phyloP scores from a whole-genome alignment of 2,113 vertebrate species.

The Tetraodon nigroviridis region DNA sequence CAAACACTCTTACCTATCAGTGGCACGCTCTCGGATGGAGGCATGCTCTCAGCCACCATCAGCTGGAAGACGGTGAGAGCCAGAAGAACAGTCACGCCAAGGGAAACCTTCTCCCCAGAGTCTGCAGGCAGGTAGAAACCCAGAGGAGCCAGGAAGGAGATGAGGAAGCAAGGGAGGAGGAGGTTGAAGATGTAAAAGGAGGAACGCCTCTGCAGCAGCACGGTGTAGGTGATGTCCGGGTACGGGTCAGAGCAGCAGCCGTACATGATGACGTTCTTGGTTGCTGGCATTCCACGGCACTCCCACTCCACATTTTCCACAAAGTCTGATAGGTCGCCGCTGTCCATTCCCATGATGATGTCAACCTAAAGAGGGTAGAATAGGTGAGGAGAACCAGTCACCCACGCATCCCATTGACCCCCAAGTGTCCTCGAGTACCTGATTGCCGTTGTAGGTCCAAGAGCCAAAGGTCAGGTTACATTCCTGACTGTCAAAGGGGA shows the following conservation, averaged over 20 bases:
- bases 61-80: slow-evolving; percentile 97
- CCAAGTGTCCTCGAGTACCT: slow-evolving; percentile 66
- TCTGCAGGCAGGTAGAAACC: slow-evolving; percentile 97
- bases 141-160: slow-evolving; percentile 93
- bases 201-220: slow-evolving; percentile 91
- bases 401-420: neutral
- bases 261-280: slow-evolving; percentile 92
- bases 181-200: slow-evolving; percentile 97
- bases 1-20: slow-evolving; percentile 80
- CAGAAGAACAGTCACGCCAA: slow-evolving; percentile 92
- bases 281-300: slow-evolving; percentile 91
- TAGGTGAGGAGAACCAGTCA: neutral
- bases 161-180: slow-evolving; percentile 92
- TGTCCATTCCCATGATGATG: slow-evolving; percentile 86
- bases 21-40: slow-evolving; percentile 93
- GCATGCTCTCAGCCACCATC: slow-evolving; percentile 99
- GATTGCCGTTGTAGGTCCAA: slow-evolving; percentile 98
- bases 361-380: slow-evolving; percentile 76
- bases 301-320: slow-evolving; percentile 98
- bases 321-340: slow-evolving; percentile 92
- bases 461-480: slow-evolving; percentile 98
- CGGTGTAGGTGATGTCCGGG: slow-evolving; percentile 91
- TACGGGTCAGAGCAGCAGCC: slow-evolving; percentile 98
- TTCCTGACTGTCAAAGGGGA: slow-evolving; percentile 93
- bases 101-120: slow-evolving; percentile 95